Evolutionary conservation across 2,888 invertebrate species (phyloP).

Genomic region (Habroteleia sp.): DNA sequence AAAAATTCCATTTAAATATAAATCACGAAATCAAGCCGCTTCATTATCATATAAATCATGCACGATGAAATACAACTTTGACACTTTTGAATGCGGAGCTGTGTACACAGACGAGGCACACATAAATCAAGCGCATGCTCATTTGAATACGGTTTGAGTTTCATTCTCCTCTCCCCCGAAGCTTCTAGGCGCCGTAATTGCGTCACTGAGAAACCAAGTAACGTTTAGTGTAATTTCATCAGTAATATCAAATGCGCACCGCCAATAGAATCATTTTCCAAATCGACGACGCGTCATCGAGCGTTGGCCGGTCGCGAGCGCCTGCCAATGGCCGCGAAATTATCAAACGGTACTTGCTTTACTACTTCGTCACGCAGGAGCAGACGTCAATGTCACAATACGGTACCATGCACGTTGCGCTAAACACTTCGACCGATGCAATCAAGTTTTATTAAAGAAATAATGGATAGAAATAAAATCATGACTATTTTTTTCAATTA

Average conservation of each 20-base stretch:
- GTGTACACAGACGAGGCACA: conserved; percentile 3
- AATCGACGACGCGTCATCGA: conserved; percentile 43
- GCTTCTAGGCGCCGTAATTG: not conserved
- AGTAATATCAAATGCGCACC: not conserved
- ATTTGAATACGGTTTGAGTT: conserved; percentile 41
- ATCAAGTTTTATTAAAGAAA: not conserved
- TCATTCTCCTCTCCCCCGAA: too few species aligned
- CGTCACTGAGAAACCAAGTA: conserved; percentile 6
- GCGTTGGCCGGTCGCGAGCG: conserved; percentile 51
- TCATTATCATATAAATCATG: conserved; percentile 42
- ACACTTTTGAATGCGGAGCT: conserved; percentile 28
- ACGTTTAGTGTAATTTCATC: conserved; percentile 18
- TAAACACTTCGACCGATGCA: conserved; percentile 13
- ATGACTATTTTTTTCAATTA: too few species aligned
- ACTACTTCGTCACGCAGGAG: conserved; percentile 67
- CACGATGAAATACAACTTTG: conserved; percentile 31
- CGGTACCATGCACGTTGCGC: conserved; percentile 56
- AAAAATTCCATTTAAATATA: conserved; percentile 24
- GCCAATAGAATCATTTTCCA: conserved; percentile 8
- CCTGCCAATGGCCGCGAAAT: conserved; percentile 70
- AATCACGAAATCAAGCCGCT: conserved; percentile 21
- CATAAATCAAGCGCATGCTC: conserved; percentile 24
- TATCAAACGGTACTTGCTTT: conserved; percentile 75
- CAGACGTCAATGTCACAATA: conserved; percentile 64
- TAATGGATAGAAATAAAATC: too few species aligned